Base-by-base conservation (phyloP, 1,140 invertebrate genomes). In the Cydia amplana region DNA sequence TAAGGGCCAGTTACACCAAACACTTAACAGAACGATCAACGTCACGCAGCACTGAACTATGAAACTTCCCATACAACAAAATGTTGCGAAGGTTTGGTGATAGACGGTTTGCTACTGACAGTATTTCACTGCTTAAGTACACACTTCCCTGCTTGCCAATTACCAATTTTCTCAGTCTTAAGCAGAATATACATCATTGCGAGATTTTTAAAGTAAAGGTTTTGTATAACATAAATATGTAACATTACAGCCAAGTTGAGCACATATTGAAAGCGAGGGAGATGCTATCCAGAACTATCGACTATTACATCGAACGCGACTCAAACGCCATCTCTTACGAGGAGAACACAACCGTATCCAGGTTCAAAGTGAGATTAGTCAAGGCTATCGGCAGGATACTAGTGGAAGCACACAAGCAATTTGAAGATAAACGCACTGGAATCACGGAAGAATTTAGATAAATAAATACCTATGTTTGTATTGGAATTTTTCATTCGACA, bases 231-330 rank as follows among this genome's bases (percentile, higher is more conserved):
- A 46, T 46, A 16, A 40, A 40, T 73, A 74, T 79, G 82, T 88
- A 84, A 20, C 78, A 78, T 91, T 88, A 36, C 87, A 94, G 93
- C 25, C 85, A 93, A 78, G 91, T 92, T 2, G 78, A 89, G 4
- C n/a, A 84, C 1, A 76, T 95, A 6, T 51, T 94, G 9, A 81
- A 91, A 75, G 89, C 93, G 2, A 89, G 93, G 32, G 86, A 93
- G 75, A 87, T 93, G 77, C 80, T 95, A 18, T 94, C 94, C 94
- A 81, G 78, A 2, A 81, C 94, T n/a, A 87, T 94, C 6, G 73
- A 93, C 4, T 95, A 94, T 79, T 91, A 93, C 78, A 89, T 94
- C 20, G 86, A 93, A 67, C 92, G 93, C 25, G 83, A 93, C 79
- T 78, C 87, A 0, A 80, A 72, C 4, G 78, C 23, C 5, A 46